A percentile compares a stretch with the other conserved stretches of the same genome.
These are phyloP conservation scores for Sinocyclocheilus anshuiensis DNA, from an alignment of 2,113 vertebrate species.

Conservation along the genomic window DNA sequence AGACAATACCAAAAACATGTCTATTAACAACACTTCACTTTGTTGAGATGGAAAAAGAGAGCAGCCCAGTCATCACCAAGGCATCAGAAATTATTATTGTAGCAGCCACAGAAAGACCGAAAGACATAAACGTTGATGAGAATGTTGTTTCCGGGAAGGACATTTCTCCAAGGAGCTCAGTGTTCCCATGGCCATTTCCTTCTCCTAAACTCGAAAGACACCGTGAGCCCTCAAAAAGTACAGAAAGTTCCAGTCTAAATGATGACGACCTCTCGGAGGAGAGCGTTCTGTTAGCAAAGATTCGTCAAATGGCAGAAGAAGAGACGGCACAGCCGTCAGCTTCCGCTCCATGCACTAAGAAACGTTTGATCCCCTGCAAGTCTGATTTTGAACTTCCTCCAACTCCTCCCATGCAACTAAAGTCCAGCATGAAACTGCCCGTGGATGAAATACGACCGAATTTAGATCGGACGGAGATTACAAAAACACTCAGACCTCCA, in stretches of 20 bases:
- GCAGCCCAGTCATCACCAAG: background rate
- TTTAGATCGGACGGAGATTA: conserved; percentile 12
- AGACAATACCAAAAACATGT: background rate
- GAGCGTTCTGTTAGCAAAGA: conserved; percentile 66
- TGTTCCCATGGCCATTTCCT: conserved; percentile 61
- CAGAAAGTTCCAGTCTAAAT: conserved; percentile 54
- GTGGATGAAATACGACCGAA: background rate
- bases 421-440: background rate
- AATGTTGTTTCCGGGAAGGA: conserved; percentile 26
- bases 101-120: background rate
- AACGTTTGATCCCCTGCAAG: conserved; percentile 61
- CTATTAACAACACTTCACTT: background rate
- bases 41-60: background rate
- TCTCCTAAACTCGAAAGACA: conserved; percentile 31
- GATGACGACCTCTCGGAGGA: conserved; percentile 59
- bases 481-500: background rate
- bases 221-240: conserved; percentile 31
- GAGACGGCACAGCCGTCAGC: conserved; percentile 33
- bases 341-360: conserved; percentile 59
- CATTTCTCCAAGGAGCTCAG: conserved; percentile 53
- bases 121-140: conserved; percentile 13
- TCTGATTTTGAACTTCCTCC: conserved; percentile 59
- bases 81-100: conserved; percentile 5
- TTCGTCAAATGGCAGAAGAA: conserved; percentile 63
- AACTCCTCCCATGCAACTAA: conserved; percentile 7